Base-by-base conservation (phyloP, 2,797 vertebrate genomes). In the Sparus aurata region DNA sequence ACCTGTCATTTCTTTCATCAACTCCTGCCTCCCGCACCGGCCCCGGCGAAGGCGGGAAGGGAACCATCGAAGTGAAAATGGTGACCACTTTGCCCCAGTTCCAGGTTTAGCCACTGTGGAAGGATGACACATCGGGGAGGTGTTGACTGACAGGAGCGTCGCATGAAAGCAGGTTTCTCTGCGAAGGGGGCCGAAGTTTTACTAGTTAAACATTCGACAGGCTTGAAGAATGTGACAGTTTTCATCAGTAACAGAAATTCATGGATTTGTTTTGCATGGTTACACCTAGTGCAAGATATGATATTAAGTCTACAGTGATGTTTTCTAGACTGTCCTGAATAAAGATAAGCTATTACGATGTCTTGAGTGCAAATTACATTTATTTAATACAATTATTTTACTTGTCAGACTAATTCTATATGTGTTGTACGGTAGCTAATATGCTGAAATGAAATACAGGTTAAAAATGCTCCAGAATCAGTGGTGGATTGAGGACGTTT, bases 1-100 rank as follows among this genome's bases (percentile, higher is more conserved):
- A 95, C 85, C 93, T 94, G 95, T 95, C 92, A 91, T 77, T 85
- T 91, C 87, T 89, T 89, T 93, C 92, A 94, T 93, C 93, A 93
- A 85, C 86, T 83, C 81, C 71, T 77, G 54, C 58, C 77, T 77
- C 77, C 64, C 61, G 64, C 65, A 20, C 58, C 23, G 5, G 67
- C 75, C 57, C n/a, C 0, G 3, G 62, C 12, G 12, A 79, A 87
- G 87, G 89, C 85, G 82, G 91, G 69, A 84, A 86, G 70, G 75
- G 59, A 92, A 83, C 76, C 88, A 86, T 69, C n/a, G 61, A 79
- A 93, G 92, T 80, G 78, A 86, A 90, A 87, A 84, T 66, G 59
- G 87, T 80, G 82, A 89, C 87, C 79, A 90, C 75, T 89, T 91
- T 92, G 90, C 84, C 90, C 91, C 68, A 83, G 83, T 87, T 89